These are phyloP conservation scores for Hydra vulgaris DNA, from an alignment of 30 jellyfish, hydroid and myxozoan genomes.

Conservation along the genomic window DNA sequence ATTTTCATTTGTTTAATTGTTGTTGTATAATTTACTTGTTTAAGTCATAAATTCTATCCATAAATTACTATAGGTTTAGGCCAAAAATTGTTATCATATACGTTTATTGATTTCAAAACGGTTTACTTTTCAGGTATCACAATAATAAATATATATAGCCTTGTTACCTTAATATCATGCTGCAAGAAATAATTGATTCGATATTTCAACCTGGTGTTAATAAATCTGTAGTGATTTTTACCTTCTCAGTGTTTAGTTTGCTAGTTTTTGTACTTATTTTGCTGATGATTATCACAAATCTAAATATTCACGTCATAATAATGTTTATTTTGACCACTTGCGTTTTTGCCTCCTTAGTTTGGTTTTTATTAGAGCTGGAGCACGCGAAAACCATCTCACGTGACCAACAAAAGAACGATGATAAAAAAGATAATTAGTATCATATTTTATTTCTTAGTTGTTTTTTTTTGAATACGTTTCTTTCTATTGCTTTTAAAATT, in stretches of 20 bases:
- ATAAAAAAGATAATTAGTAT: background rate
- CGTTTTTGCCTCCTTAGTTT: conserved; percentile 19
- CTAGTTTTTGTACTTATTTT: conserved; percentile 4
- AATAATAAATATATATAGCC: background rate
- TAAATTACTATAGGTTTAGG: too few relatives aligned
- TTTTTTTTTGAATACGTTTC: too few relatives aligned
- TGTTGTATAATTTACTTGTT: too few relatives aligned
- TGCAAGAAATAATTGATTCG: conserved; percentile 32
- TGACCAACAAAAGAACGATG: background rate
- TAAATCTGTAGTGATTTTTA: conserved; percentile 18
- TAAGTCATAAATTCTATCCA: too few relatives aligned
- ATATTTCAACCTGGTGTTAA: conserved; percentile 27
- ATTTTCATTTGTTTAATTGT: too few relatives aligned
- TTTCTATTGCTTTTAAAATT: too few relatives aligned
- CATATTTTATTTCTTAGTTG: too few relatives aligned
- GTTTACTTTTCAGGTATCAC: background rate
- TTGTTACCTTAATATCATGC: background rate
- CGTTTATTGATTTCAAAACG: too few relatives aligned
- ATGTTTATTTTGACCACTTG: conserved; percentile 28
- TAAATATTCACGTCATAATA: conserved; percentile 22
- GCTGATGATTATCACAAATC: conserved; percentile 13
- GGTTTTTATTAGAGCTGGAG: conserved; percentile 33
- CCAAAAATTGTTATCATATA: too few relatives aligned
- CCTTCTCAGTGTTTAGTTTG: conserved; percentile 15
- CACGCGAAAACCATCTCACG: background rate